Evolutionary conservation across 2,888 invertebrate species (phyloP).

Genomic region (Caprella mutica): DNA sequence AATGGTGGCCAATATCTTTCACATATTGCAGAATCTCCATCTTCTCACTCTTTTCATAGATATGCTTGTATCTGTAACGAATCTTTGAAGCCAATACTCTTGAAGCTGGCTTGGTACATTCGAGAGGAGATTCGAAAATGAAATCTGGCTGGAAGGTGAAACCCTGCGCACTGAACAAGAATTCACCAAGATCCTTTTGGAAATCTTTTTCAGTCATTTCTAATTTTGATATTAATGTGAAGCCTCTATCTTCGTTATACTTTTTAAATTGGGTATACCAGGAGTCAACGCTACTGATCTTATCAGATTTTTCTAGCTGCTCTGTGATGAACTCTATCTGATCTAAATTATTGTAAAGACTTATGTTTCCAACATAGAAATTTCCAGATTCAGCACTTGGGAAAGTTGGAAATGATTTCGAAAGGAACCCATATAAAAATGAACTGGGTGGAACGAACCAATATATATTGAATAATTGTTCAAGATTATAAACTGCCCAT

Average conservation of each 20-base stretch:
- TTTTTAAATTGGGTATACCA: conserved; percentile 46
- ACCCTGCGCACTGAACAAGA: conserved; percentile 56
- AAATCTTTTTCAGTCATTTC: conserved; percentile 43
- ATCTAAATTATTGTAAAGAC: conserved; percentile 17
- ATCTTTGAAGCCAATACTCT: too few relatives aligned
- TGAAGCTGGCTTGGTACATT: too few relatives aligned
- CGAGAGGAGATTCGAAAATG: too few relatives aligned
- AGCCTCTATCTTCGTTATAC: conserved; percentile 22
- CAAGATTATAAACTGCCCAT: conserved; percentile 47
- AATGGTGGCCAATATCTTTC: conserved; percentile 15
- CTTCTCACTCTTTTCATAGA: too few relatives aligned
- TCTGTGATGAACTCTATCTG: conserved; percentile 18
- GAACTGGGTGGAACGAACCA: conserved; percentile 66
- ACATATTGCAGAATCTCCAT: conserved; percentile 58
- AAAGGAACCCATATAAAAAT: conserved; percentile 53
- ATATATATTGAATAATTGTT: conserved; percentile 64
- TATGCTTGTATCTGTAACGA: too few relatives aligned
- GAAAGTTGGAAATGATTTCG: conserved; percentile 50
- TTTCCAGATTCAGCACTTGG: conserved; percentile 49
- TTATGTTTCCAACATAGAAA: conserved; percentile 26
- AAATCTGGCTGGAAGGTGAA: too few relatives aligned
- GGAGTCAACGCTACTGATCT: too few relatives aligned
- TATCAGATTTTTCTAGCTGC: conserved; percentile 12
- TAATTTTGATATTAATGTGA: conserved; percentile 13
- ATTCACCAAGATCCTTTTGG: conserved; percentile 53